Evolutionary conservation across 2,888 invertebrate genomes (phyloP).

Genomic region (Megamerina dolium): DNA sequence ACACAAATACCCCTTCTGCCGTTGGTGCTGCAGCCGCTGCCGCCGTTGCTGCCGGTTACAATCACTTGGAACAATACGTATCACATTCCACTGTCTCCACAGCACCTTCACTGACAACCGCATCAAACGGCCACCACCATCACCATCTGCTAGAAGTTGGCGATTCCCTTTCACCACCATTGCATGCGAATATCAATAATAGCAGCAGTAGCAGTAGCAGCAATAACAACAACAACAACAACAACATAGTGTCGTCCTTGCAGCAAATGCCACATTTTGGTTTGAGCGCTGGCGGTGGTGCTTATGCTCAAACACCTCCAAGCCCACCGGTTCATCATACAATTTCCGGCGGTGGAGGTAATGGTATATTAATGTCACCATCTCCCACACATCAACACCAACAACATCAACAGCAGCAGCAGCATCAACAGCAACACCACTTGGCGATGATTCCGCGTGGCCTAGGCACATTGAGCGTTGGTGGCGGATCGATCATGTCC

Average conservation of each 20-base stretch:
- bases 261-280: slow-evolving; percentile 48
- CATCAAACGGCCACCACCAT: slow-evolving; percentile 9
- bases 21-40: slow-evolving; percentile 16
- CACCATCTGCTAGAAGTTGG: background rate
- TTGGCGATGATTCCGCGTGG: slow-evolving; percentile 40
- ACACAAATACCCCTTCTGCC: slow-evolving; percentile 32
- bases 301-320: slow-evolving; percentile 75
- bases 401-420: slow-evolving; percentile 25
- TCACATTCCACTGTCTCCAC: slow-evolving; percentile 25
- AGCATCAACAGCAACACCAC: slow-evolving; percentile 30
- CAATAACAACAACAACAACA: slow-evolving; percentile 5
- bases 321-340: slow-evolving; percentile 66
- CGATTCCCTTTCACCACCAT: background rate
- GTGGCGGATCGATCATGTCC: slow-evolving; percentile 23
- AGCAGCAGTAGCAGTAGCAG: slow-evolving; percentile 14
- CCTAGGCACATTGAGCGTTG: slow-evolving; percentile 15
- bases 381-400: slow-evolving; percentile 26
- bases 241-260: slow-evolving; percentile 9
- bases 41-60: slow-evolving; percentile 7
- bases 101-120: slow-evolving; percentile 15
- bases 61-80: slow-evolving; percentile 18
- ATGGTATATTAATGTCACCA: slow-evolving; percentile 30
- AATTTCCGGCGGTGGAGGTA: slow-evolving; percentile 32
- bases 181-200: slow-evolving; percentile 1
- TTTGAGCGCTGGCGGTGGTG: slow-evolving; percentile 46